A percentile compares a stretch with the other conserved stretches of the same genome.
phyloP scores from a whole-genome alignment of 1,140 invertebrate species.

The Euwallacea similis region DNA sequence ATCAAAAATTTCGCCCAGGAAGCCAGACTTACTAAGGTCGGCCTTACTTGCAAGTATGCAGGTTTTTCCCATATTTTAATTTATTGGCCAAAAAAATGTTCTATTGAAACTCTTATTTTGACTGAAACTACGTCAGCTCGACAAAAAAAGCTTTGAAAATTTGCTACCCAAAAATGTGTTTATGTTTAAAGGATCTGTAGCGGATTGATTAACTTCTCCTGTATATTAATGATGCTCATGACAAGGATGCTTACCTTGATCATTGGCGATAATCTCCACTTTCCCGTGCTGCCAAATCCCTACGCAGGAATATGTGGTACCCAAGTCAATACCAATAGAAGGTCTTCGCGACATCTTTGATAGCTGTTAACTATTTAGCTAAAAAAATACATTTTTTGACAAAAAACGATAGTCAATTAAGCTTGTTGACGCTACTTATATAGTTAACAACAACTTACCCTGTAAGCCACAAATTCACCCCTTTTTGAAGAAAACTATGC shows the following conservation, averaged over 20 bases:
- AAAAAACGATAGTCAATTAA: neutral
- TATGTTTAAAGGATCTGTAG: neutral
- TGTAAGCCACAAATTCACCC: too few species aligned
- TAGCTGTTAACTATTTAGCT: too few species aligned
- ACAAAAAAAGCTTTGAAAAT: neutral
- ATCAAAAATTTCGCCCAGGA: too few species aligned
- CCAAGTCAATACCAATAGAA: conserved; percentile 80
- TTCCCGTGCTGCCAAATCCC: conserved; percentile 83
- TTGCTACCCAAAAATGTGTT: neutral
- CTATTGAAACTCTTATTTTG: too few species aligned
- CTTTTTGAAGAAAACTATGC: neutral
- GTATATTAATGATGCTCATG: too few species aligned
- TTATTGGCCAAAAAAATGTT: too few species aligned
- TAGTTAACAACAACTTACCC: neutral
- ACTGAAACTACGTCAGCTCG: neutral
- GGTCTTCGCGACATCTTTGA: conserved; percentile 71
- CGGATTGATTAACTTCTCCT: too few species aligned
- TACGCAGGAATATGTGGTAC: conserved; percentile 80
- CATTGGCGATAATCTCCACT: conserved; percentile 92
- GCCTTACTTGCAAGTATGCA: too few species aligned
- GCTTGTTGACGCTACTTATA: neutral
- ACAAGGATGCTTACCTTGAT: conserved; percentile 64
- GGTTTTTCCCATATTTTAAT: too few species aligned
- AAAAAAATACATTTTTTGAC: neutral
- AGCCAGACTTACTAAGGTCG: too few species aligned